Base-by-base conservation (phyloP, 2,113 vertebrate genomes). In the Naja naja region DNA sequence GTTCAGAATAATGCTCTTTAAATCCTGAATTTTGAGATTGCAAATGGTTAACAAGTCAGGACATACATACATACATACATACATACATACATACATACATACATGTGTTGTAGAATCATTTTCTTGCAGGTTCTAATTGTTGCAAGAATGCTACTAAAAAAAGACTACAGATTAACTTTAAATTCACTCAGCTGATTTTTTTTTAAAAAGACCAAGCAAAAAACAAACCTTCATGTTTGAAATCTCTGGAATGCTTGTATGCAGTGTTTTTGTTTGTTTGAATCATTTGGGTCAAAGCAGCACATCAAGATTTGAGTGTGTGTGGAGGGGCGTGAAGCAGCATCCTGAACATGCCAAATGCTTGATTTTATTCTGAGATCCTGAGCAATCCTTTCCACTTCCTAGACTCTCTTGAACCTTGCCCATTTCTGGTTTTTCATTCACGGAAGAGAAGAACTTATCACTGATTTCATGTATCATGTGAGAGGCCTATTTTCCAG, bases 381-480 rank as follows among this genome's bases (percentile, higher is more conserved):
- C 97, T 95, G 96, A 97, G 96, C 94, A 94, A 97, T 98, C 97
- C 96, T 98, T 98, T 98, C 97, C 98, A 98, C 97, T 98, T 98
- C 97, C 97, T 95, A 98, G 97, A 95, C 96, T 97, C 97, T 95
- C 95, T 97, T 95, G 96, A 96, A 96, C 97, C 93, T 95, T 94
- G 96, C 96, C 96, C 96, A 97, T 97, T 97, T 97, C 97, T 98
- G 97, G 97, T 98, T 98, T 97, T 98, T 97, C 97, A 98, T 97
- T 97, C 94, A 95, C 96, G 97, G 97, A 97, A 97, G 97, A 98
- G 97, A 95, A 97, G 97, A 96, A 96, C 97, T 97, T 98, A 97
- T 97, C 97, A 97, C 97, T 98, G 98, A 98, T 98, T 98, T 98
- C 98, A 98, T 98, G 97, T 97, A 98, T 98, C 98, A 98, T 98